Evolutionary conservation across 2,797 vertebrate species (phyloP), one percentile per base, ranked within the genome.

Genomic region (Diplodus puntazzo): DNA sequence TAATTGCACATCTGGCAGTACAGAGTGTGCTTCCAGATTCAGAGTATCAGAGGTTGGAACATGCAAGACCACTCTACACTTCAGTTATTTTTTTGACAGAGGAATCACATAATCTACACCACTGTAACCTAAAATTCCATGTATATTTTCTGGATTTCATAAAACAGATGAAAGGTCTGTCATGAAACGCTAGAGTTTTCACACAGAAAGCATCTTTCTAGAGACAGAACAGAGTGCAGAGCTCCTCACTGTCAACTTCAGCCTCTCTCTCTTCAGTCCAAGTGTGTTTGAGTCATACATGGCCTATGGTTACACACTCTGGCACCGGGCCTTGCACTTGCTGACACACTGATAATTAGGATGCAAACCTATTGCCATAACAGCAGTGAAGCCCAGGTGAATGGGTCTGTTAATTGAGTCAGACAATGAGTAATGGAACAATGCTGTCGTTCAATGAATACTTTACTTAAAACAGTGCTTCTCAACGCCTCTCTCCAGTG

Each of bases 301-400:
- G 50, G 11, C 30, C 45, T 17, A 11, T 21, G 59, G 66, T 48
- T 53, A 67, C 30, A 48, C 63, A 62, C 25, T 4, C 12, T 34
- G 52, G 42, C 67, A 70, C 43, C 0, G 1, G 27, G 69, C 39
- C 23, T n/a, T 46, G 4, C 61, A 57, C 69, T 61, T n/a, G 53
- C 42, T n/a, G 42, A 21, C 50, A 68, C 39, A 1, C 60, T 52
- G 57, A 73, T 60, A 59, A 80, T 73, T 55, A 60, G 55, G 68
- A 83, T 58, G 58, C 58, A 59, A 54, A 74, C 46, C 53, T 9
- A 60, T 27, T 4, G 27, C 49, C 62, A 69, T 60, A 49, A 62
- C 58, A 45, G 62, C 27, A 2, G 30, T 34, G 59, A 73, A 39
- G 58, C 64, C n/a, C 75, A 80, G 76, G 78, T 86, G 79, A 81